phyloP scores from a whole-genome alignment of 2,888 invertebrate species.

The Drosophila kambysellisi region DNA sequence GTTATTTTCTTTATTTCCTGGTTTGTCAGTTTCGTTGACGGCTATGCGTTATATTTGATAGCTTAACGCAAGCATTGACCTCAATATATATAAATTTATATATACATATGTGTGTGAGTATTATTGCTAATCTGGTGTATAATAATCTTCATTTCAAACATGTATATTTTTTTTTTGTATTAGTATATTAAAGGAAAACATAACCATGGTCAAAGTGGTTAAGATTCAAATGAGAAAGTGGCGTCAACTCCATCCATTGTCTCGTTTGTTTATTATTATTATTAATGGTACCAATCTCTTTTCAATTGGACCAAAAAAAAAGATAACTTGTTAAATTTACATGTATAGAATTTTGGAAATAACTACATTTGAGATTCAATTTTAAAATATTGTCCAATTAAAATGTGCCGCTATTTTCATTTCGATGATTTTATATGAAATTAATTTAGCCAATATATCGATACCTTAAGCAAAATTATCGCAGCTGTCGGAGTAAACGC shows the following conservation, averaged over 20 bases:
- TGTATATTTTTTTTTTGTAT: conserved; percentile 13
- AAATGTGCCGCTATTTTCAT: not conserved
- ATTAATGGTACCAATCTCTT: not conserved
- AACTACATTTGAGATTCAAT: not conserved
- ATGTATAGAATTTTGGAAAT: not conserved
- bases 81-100: conserved; percentile 46
- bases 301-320: not conserved
- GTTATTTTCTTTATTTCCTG: conserved; percentile 71
- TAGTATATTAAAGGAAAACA: not conserved
- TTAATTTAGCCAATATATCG: conserved; percentile 13
- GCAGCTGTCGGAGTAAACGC: not conserved
- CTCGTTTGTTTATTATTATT: not conserved
- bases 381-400: not conserved
- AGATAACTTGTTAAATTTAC: not conserved
- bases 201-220: not conserved
- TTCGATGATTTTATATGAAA: not conserved
- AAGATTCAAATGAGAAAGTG: not conserved
- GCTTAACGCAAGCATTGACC: conserved; percentile 67
- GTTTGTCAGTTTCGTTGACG: conserved; percentile 59
- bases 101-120: conserved; percentile 17
- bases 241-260: not conserved
- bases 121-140: conserved; percentile 14
- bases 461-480: conserved; percentile 10
- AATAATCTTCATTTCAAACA: conserved; percentile 21
- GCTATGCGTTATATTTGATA: conserved; percentile 59